Evolutionary conservation across 2,797 vertebrate species (phyloP).

Genomic region (Microctenopoma steveboyesi): DNA sequence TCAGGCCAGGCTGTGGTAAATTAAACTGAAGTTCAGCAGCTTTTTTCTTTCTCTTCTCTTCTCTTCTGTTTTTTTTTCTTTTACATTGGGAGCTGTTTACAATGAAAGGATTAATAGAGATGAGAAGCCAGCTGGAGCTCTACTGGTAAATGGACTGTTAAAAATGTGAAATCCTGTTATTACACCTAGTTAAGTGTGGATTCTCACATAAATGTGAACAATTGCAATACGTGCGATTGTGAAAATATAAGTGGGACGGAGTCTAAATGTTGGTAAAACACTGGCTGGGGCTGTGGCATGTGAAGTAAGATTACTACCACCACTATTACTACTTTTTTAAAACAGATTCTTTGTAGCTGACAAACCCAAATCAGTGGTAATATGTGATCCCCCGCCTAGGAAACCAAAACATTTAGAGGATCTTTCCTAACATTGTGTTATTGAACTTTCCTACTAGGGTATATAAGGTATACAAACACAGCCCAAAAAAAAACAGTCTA

Average conservation of each 20-base stretch:
- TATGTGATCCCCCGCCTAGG: neutral
- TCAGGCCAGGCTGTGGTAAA: neutral
- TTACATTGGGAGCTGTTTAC: neutral
- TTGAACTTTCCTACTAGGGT: neutral
- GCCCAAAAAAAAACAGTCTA: too few species aligned
- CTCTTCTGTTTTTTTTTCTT: too few species aligned
- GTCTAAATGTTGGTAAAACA: neutral
- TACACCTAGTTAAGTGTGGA: neutral
- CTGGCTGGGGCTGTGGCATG: neutral
- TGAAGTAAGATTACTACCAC: neutral
- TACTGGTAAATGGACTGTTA: slow-evolving; percentile 1
- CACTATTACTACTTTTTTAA: neutral
- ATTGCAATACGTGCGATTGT: neutral
- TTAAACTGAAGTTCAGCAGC: neutral
- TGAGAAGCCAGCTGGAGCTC: neutral
- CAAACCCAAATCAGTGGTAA: neutral
- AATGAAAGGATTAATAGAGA: neutral
- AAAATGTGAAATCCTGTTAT: neutral
- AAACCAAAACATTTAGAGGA: neutral
- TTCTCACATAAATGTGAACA: neutral
- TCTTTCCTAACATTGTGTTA: neutral
- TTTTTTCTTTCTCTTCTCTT: neutral
- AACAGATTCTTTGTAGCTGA: neutral
- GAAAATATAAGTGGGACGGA: neutral
- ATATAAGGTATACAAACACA: neutral